Percentiles rank a stretch among this genome's conserved stretches.
phyloP scores from a whole-genome alignment of 2,888 invertebrate species.

The Habrosyne pyritoides region DNA sequence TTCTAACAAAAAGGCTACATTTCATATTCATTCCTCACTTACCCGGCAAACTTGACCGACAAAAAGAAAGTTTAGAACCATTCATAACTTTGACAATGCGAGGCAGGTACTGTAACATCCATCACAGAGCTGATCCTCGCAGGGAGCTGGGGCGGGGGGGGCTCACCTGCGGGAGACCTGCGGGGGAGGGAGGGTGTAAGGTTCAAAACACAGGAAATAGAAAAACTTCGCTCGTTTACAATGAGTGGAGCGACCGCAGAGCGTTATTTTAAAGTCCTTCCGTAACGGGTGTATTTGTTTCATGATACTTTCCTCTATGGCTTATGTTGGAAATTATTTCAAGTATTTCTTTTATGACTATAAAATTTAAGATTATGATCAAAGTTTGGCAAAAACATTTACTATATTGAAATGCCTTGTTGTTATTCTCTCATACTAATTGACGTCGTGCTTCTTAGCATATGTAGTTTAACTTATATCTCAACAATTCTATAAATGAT shows the following conservation, averaged over 20 bases:
- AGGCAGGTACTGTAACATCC: constrained; percentile 6
- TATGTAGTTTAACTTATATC: too few relatives aligned
- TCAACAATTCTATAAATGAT: too few relatives aligned
- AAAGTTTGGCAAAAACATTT: not conserved
- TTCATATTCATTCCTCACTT: constrained; percentile 25
- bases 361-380: not conserved
- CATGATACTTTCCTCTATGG: not conserved
- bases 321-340: not conserved
- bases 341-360: not conserved
- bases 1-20: not conserved
- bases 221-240: constrained; percentile 65
- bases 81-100: constrained; percentile 30
- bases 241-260: constrained; percentile 40
- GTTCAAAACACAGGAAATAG: constrained; percentile 51
- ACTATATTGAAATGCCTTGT: too few relatives aligned
- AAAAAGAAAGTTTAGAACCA: constrained; percentile 19
- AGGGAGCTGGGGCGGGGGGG: not conserved
- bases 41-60: constrained; percentile 32
- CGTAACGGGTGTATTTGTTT: constrained; percentile 48
- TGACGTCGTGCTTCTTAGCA: too few relatives aligned
- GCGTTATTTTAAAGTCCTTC: constrained; percentile 47
- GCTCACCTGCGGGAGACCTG: not conserved
- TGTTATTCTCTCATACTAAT: too few relatives aligned
- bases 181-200: constrained; percentile 15
- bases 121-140: constrained; percentile 6